Conservation (phyloP, 2,888 invertebrate genomes). For the Anodontia alba region DNA sequence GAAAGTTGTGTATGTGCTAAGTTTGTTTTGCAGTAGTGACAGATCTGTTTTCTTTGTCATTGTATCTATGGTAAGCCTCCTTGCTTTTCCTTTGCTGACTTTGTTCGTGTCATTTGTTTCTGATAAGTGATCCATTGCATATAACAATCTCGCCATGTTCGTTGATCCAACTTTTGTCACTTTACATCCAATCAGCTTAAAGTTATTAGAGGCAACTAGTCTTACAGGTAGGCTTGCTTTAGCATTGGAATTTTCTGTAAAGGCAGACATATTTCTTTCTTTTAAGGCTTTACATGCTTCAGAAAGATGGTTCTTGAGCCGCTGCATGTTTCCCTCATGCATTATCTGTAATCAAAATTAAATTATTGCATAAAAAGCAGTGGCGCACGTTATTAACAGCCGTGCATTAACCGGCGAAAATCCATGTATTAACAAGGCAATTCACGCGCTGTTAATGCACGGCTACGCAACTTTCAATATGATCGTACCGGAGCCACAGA, state of each 20-base stretch:
- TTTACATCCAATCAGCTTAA: constrained; percentile 5
- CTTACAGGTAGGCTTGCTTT: not conserved
- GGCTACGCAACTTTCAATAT: too few relatives aligned
- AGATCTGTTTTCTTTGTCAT: not conserved
- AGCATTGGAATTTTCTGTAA: not conserved
- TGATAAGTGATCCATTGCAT: not conserved
- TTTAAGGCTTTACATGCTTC: not conserved
- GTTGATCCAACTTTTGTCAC: not conserved
- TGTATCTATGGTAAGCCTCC: not conserved
- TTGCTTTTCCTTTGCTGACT: not conserved
- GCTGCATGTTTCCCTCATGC: not conserved
- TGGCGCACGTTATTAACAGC: too few relatives aligned
- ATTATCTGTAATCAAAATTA: not conserved
- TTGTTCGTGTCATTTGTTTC: not conserved
- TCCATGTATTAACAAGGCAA: too few relatives aligned
- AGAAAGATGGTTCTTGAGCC: not conserved
- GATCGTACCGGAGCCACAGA: too few relatives aligned
- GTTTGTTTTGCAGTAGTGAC: not conserved
- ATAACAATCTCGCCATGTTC: not conserved
- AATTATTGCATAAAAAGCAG: too few relatives aligned
- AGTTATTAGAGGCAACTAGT: not conserved
- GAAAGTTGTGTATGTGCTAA: not conserved
- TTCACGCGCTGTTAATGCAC: too few relatives aligned
- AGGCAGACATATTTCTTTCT: not conserved
- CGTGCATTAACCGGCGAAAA: too few relatives aligned